These are phyloP conservation scores for Pterocles gutturalis DNA, from an alignment of 2,113 vertebrate genomes.

Conservation along the genomic window DNA sequence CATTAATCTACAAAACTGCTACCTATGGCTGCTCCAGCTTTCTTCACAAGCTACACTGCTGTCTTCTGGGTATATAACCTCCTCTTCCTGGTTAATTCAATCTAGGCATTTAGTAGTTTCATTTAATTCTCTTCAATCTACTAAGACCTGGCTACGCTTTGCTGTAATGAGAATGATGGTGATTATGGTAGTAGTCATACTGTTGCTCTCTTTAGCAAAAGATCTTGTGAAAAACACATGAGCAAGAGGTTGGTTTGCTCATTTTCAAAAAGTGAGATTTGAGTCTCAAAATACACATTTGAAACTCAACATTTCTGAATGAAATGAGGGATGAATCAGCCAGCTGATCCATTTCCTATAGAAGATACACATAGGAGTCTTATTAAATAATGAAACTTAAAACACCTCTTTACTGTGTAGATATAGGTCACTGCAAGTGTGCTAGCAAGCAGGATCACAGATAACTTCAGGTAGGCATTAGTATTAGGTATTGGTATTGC, in stretches of 20 bases:
- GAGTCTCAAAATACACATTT: neutral
- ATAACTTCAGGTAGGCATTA: neutral
- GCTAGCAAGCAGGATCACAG: neutral
- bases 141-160: neutral
- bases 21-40: accelerated
- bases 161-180: neutral
- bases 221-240: neutral
- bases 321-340: neutral
- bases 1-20: neutral
- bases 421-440: neutral
- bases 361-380: neutral
- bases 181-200: neutral
- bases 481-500: neutral
- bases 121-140: neutral
- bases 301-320: neutral
- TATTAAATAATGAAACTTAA: neutral
- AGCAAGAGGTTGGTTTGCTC: neutral
- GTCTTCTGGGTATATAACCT: neutral
- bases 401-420: neutral
- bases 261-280: neutral
- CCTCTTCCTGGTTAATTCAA: neutral
- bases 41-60: neutral
- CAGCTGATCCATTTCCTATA: neutral
- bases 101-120: neutral
- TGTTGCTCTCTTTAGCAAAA: neutral